phyloP scores from a whole-genome alignment of 2,888 invertebrate species.

The Mantis religiosa region DNA sequence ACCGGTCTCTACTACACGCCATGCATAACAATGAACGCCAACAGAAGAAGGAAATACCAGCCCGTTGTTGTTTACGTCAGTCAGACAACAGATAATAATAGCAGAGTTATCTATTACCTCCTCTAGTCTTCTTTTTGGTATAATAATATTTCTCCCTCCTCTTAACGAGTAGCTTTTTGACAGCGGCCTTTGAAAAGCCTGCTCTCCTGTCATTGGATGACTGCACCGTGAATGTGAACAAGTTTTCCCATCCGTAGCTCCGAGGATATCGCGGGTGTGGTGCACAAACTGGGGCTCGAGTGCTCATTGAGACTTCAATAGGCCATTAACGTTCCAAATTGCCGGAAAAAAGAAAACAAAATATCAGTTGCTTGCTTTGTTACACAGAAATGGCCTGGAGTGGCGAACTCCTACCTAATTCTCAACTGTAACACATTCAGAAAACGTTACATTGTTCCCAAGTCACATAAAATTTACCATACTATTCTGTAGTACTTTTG shows the following conservation, averaged over 20 bases:
- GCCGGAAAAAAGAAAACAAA: not conserved
- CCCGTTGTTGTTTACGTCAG: conserved; percentile 14
- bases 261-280: not conserved
- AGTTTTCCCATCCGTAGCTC: not conserved
- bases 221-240: not conserved
- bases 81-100: not conserved
- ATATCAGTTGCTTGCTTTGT: not conserved
- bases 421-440: no score
- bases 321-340: not conserved
- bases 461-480: no score
- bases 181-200: not conserved
- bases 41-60: conserved; percentile 8
- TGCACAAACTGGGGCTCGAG: not conserved
- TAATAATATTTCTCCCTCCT: not conserved
- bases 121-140: not conserved
- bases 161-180: not conserved
- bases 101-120: not conserved
- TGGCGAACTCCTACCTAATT: not conserved
- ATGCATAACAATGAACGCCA: conserved; percentile 14
- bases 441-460: no score
- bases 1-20: conserved; percentile 13
- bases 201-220: not conserved
- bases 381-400: not conserved
- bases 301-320: not conserved
- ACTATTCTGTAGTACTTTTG: no score